Evolutionary conservation across 2,113 vertebrate species (phyloP), one percentile per base, ranked within the genome.

Genomic region (Chascanopsetta lugubris): DNA sequence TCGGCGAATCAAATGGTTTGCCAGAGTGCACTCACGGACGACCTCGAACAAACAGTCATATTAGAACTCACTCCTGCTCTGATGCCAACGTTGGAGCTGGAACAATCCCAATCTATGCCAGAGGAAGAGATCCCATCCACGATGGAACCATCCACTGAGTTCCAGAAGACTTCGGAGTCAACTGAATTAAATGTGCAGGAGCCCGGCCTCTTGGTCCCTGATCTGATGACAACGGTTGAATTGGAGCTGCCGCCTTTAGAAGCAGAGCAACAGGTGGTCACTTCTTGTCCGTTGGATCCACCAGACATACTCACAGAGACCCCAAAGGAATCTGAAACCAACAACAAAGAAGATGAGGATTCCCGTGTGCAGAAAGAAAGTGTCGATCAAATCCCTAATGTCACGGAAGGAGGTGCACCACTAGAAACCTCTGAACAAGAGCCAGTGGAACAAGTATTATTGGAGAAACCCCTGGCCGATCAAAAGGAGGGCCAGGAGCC

Each of bases 1-100:
- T 48, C 69, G 9, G 21, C 71, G n/a, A 58, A 86, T 26, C 6
- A 79, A 32, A 67, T 66, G n/a, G 18, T 87, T 49, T 76, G 64
- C 69, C 83, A 75, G 18, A 54, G 60, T 61, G 74, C 79, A 22
- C 61, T 4, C 9, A 47, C 22, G 49, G 60, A 68, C 72, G 58
- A 84, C 56, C 69, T 81, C 2, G 87, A 88, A 38, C 75, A 91
- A 79, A 89, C 59, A 2, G 18, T 91, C 47, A 79, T 89, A 72
- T 72, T 91, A 62, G 88, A 90, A 69, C 83, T 91, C 2, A 90
- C 88, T 6, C 80, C 88, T 1, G 72, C 80, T 12, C 60, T 90
- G 68, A 67, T 68, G 21, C 77, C 86, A 61, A 76, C 76, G 18
- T 36, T 30, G 26, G 88, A 90, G 53, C 79, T 88, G 12, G 85